These are phyloP conservation scores for Ditylenchus weischeri DNA, from an alignment of 2,888 invertebrate genomes.

Conservation along the genomic window DNA sequence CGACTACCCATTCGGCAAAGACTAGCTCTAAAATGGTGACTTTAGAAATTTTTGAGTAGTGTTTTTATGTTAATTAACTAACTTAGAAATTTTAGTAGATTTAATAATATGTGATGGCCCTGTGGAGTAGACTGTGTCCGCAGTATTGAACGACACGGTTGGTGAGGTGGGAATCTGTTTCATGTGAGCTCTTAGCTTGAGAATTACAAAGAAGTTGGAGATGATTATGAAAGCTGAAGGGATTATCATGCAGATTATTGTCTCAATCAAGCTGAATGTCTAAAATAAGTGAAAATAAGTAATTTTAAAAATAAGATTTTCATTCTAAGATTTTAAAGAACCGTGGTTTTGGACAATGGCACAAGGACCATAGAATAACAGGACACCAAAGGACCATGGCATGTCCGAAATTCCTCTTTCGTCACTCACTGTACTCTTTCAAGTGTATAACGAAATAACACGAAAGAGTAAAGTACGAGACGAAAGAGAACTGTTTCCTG, in stretches of 20 bases:
- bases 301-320: too few species aligned
- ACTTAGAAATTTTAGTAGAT: slow-evolving; percentile 35
- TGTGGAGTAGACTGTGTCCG: slow-evolving; percentile 33
- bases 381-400: too few species aligned
- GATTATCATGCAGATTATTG: slow-evolving; percentile 47
- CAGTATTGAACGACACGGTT: slow-evolving; percentile 52
- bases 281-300: too few species aligned
- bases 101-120: slow-evolving; percentile 34
- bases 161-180: slow-evolving; percentile 44
- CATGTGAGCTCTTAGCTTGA: slow-evolving; percentile 47
- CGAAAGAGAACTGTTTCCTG: too few species aligned
- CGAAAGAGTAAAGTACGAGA: too few species aligned
- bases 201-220: slow-evolving; percentile 49
- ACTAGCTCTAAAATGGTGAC: slow-evolving; percentile 30
- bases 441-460: too few species aligned
- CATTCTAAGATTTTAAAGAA: too few species aligned
- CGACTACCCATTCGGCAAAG: slow-evolving; percentile 25
- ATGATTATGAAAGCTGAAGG: slow-evolving; percentile 49
- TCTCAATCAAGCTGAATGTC: slow-evolving; percentile 36
- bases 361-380: too few species aligned
- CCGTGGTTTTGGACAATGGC: too few species aligned
- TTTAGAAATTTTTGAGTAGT: background rate
- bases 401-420: too few species aligned
- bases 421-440: too few species aligned
- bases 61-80: background rate